phyloP scores from a whole-genome alignment of 2,888 invertebrate species.

The Drosophila mercatorum region DNA sequence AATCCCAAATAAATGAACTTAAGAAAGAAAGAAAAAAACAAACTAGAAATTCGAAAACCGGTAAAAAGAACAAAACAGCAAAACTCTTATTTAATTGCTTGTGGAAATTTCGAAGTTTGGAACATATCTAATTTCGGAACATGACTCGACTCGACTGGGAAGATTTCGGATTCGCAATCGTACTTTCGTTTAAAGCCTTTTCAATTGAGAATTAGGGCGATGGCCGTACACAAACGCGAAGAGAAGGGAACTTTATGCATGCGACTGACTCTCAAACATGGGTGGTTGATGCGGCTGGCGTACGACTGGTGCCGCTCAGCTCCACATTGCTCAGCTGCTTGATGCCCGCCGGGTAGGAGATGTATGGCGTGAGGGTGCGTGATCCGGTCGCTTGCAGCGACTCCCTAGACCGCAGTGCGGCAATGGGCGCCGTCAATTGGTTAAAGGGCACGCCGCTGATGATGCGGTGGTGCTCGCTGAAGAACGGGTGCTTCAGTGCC shows the following conservation, averaged over 20 bases:
- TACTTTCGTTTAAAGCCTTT: not conserved
- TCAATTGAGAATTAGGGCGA: slow-evolving; percentile 5
- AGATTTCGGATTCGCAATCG: not conserved
- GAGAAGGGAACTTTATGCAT: slow-evolving; percentile 16
- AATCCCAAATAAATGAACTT: too few species aligned
- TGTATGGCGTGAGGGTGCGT: slow-evolving; percentile 47
- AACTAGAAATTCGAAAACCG: slow-evolving; percentile 8
- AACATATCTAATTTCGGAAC: slow-evolving; percentile 40
- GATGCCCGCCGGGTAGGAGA: slow-evolving; percentile 11
- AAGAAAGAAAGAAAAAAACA: not conserved
- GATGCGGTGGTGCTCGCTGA: slow-evolving; percentile 82
- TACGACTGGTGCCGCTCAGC: not conserved
- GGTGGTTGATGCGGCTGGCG: slow-evolving; percentile 20
- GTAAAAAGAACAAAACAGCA: slow-evolving; percentile 43
- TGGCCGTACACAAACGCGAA: slow-evolving; percentile 22
- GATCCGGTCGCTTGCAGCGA: slow-evolving; percentile 34
- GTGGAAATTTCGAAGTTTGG: slow-evolving; percentile 35
- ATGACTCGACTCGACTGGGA: slow-evolving; percentile 9
- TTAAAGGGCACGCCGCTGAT: slow-evolving; percentile 39
- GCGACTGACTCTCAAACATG: slow-evolving; percentile 15
- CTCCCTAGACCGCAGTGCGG: slow-evolving; percentile 32
- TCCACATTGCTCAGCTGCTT: slow-evolving; percentile 11
- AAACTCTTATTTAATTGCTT: slow-evolving; percentile 30
- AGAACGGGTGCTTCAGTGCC: slow-evolving; percentile 91
- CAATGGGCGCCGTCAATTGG: slow-evolving; percentile 17